phyloP scores from a whole-genome alignment of 1,140 invertebrate species.

The Trachymyrmex cornetzi region DNA sequence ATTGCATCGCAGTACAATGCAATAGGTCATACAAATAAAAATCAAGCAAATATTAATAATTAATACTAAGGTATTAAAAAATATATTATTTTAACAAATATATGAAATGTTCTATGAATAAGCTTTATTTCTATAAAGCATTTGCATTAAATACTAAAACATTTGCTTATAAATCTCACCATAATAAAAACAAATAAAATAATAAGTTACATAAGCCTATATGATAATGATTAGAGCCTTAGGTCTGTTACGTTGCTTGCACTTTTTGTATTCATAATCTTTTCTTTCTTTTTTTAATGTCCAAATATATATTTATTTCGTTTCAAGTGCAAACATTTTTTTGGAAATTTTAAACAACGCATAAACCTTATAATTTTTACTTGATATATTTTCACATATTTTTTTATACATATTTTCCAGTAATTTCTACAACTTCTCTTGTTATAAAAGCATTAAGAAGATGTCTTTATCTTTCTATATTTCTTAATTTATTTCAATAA shows the following conservation, averaged over 20 bases:
- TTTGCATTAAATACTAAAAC: neutral
- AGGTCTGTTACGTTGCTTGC: too few species aligned
- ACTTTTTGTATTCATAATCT: too few species aligned
- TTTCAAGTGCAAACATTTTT: too few species aligned
- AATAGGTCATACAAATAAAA: neutral
- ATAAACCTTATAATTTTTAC: neutral
- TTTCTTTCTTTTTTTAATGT: too few species aligned
- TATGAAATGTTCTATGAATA: neutral
- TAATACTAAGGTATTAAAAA: neutral
- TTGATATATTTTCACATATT: too few species aligned
- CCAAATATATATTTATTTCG: too few species aligned
- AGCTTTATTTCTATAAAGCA: neutral
- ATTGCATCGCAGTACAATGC: neutral
- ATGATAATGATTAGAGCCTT: too few species aligned
- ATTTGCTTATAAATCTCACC: neutral
- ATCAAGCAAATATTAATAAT: neutral
- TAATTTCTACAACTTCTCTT: neutral
- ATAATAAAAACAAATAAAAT: neutral
- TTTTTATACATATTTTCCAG: neutral
- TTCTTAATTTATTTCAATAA: neutral
- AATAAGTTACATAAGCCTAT: neutral
- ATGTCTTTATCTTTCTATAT: too few species aligned
- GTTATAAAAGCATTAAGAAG: too few species aligned
- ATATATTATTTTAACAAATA: slow-evolving; percentile 3
- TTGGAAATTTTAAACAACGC: too few species aligned